A percentile compares a stretch with the other conserved stretches of the same genome.
Evolutionary conservation across 2,888 invertebrate genomes (phyloP).

Genomic region (Ormyrus nitidulus): DNA sequence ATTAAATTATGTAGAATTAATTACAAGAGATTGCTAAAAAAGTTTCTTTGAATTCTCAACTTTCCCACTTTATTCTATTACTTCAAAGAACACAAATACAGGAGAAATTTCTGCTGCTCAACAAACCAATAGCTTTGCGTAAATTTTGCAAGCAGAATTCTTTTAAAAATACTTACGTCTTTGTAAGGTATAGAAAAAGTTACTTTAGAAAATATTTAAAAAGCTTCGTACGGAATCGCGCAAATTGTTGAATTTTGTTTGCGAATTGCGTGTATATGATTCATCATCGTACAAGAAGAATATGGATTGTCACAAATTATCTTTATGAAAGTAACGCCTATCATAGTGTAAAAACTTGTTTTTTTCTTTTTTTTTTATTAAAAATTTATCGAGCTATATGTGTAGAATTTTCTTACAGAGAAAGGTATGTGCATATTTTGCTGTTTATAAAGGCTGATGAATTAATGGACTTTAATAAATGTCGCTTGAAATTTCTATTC

Average conservation of each 20-base stretch:
- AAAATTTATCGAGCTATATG: neutral
- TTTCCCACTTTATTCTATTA: neutral
- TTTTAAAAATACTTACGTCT: constrained; percentile 2
- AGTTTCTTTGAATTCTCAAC: constrained; percentile 46
- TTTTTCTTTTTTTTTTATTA: constrained; percentile 3
- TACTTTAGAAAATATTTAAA: constrained; percentile 21
- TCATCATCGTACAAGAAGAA: constrained; percentile 1
- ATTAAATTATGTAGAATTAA: constrained; percentile 41
- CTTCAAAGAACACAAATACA: constrained; percentile 1
- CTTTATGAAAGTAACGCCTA: constrained; percentile 25
- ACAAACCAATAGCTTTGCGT: neutral
- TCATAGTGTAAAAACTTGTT: neutral
- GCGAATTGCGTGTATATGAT: neutral
- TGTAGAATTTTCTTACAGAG: neutral
- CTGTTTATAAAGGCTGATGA: neutral
- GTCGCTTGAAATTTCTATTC: too few relatives aligned
- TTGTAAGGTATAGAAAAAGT: constrained; percentile 16
- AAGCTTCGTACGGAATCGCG: constrained; percentile 5
- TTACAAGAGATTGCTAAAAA: constrained; percentile 50
- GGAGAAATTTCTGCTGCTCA: neutral
- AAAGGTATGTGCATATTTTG: neutral
- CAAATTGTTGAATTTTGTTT: constrained; percentile 10
- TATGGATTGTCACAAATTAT: constrained; percentile 47
- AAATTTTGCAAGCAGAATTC: neutral
- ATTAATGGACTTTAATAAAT: too few relatives aligned